Percentiles rank a stretch among this genome's conserved stretches.
These are phyloP conservation scores for Myxocyprinus asiaticus DNA, from an alignment of 2,113 vertebrate genomes.

Conservation along the genomic window DNA sequence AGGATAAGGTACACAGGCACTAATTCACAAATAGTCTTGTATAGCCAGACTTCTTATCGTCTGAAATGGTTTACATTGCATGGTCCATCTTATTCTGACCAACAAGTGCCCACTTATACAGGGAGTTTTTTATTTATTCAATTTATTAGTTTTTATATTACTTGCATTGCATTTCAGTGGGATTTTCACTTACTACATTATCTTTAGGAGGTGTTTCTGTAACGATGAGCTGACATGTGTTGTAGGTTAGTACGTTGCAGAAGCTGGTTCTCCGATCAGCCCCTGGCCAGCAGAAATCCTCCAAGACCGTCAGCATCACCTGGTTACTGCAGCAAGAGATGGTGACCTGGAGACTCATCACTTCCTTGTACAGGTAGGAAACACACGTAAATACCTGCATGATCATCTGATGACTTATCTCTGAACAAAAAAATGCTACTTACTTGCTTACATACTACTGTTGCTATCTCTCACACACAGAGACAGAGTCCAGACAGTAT, in stretches of 20 bases:
- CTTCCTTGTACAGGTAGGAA: slow-evolving; percentile 87
- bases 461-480: slow-evolving; percentile 16
- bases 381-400: neutral
- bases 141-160: too few species aligned
- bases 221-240: neutral
- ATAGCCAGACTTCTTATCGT: too few species aligned
- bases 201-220: too few species aligned
- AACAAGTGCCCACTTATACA: too few species aligned
- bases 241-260: slow-evolving; percentile 85
- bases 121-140: neutral
- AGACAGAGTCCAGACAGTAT: slow-evolving; percentile 86
- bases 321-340: slow-evolving; percentile 97
- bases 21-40: too few species aligned
- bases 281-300: slow-evolving; percentile 88
- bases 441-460: neutral
- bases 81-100: too few species aligned
- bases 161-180: too few species aligned
- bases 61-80: too few species aligned
- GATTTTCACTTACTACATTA: too few species aligned
- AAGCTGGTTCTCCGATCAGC: slow-evolving; percentile 88
- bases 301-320: slow-evolving; percentile 89
- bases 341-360: slow-evolving; percentile 91
- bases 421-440: neutral
- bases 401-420: neutral
- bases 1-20: slow-evolving; percentile 78